Conservation (phyloP, 2,888 invertebrate genomes). For the Quadroppia sp. region DNA sequence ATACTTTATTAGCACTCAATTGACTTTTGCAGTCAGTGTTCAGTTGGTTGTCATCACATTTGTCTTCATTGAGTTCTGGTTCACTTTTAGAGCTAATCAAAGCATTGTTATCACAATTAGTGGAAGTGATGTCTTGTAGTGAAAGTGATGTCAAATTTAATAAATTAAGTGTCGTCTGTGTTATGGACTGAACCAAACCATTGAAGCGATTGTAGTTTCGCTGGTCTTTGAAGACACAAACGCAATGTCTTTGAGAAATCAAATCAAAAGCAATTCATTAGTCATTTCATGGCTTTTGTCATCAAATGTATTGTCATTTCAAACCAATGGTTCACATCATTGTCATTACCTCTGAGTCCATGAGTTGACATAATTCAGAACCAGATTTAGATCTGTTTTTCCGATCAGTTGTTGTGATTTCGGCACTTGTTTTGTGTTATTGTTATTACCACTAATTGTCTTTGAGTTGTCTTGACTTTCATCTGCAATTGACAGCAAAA, state of each 20-base stretch:
- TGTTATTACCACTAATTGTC: constrained; percentile 41
- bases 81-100: not conserved
- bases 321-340: constrained; percentile 49
- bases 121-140: constrained; percentile 40
- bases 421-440: constrained; percentile 28
- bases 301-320: not conserved
- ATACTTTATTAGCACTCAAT: constrained; percentile 44
- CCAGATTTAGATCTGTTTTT: constrained; percentile 46
- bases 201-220: constrained; percentile 90
- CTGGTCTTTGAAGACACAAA: constrained; percentile 87
- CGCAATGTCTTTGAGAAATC: constrained; percentile 78
- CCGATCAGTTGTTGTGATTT: constrained; percentile 42
- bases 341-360: constrained; percentile 47
- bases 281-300: not conserved
- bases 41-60: too few relatives aligned
- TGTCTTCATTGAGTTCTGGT: constrained; percentile 47
- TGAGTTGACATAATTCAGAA: constrained; percentile 47
- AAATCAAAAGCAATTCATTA: constrained; percentile 51
- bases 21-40: too few relatives aligned
- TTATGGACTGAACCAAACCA: constrained; percentile 77
- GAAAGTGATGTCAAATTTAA: constrained; percentile 60
- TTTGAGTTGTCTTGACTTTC: constrained; percentile 44
- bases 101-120: constrained; percentile 37
- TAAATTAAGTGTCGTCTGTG: constrained; percentile 75
- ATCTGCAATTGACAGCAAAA: constrained; percentile 43